These are phyloP conservation scores for Anoplolepis gracilipes DNA, from an alignment of 1,140 invertebrate species.

Conservation along the genomic window DNA sequence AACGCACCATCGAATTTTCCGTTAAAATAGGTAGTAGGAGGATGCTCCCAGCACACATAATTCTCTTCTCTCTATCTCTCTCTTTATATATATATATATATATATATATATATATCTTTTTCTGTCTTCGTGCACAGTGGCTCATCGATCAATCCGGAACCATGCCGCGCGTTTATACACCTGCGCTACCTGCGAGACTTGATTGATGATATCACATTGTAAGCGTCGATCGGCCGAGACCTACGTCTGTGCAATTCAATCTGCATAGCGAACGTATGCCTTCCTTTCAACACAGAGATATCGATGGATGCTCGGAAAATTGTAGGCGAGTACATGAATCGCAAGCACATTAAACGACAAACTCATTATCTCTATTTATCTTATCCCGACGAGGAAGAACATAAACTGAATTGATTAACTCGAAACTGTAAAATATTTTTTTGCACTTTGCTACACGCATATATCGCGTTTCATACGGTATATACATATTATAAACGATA, in stretches of 20 bases:
- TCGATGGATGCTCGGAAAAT: slow-evolving; percentile 40
- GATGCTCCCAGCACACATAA: slow-evolving; percentile 24
- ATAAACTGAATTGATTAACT: slow-evolving; percentile 24
- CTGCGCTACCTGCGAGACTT: slow-evolving; percentile 73
- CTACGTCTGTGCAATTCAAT: slow-evolving; percentile 56
- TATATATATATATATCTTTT: background rate
- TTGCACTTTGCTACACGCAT: background rate
- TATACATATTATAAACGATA: background rate
- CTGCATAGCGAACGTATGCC: slow-evolving; percentile 56
- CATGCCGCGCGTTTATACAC: slow-evolving; percentile 73
- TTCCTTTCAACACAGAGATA: slow-evolving; percentile 49
- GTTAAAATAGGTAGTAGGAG: slow-evolving; percentile 74
- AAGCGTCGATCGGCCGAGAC: slow-evolving; percentile 67
- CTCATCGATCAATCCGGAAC: slow-evolving; percentile 77
- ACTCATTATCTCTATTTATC: slow-evolving; percentile 39
- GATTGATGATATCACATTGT: slow-evolving; percentile 76
- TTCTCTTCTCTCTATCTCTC: slow-evolving; percentile 20
- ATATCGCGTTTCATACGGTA: background rate
- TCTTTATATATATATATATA: slow-evolving; percentile 14
- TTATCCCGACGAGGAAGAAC: slow-evolving; percentile 1
- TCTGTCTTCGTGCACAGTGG: slow-evolving; percentile 28
- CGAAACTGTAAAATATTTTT: background rate
- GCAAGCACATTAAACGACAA: background rate
- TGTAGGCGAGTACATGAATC: background rate
- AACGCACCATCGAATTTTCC: slow-evolving; percentile 66